Evolutionary conservation across 1,140 invertebrate genomes (phyloP).

Genomic region (Drosophila punjabiensis): DNA sequence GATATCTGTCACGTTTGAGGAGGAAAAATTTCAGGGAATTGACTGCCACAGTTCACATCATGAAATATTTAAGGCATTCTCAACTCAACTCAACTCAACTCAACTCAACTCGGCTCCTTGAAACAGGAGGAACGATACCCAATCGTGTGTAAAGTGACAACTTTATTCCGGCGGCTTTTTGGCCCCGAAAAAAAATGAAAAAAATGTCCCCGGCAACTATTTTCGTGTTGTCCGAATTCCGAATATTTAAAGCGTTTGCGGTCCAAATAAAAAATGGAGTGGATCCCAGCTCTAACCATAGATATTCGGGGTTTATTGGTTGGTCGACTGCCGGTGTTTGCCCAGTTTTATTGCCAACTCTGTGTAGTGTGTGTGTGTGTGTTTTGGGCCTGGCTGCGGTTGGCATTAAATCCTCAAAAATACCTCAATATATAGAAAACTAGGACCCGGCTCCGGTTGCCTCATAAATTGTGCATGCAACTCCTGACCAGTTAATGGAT

Average conservation of each 20-base stretch:
- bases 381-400: slow-evolving; percentile 48
- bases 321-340: slow-evolving; percentile 24
- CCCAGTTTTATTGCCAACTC: slow-evolving; percentile 41
- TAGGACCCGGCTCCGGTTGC: slow-evolving; percentile 21
- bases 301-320: slow-evolving; percentile 61
- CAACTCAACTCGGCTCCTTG: slow-evolving; percentile 19
- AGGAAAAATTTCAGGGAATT: slow-evolving; percentile 28
- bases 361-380: slow-evolving; percentile 45
- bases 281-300: slow-evolving; percentile 25
- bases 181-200: not conserved
- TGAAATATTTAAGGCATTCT: slow-evolving; percentile 56
- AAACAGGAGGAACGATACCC: slow-evolving; percentile 29
- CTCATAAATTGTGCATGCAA: slow-evolving; percentile 59
- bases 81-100: slow-evolving; percentile 16
- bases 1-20: slow-evolving; percentile 9
- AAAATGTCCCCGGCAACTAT: slow-evolving; percentile 45
- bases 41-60: slow-evolving; percentile 58
- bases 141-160: slow-evolving; percentile 62
- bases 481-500: slow-evolving; percentile 57
- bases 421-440: slow-evolving; percentile 38
- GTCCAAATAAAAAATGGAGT: slow-evolving; percentile 36
- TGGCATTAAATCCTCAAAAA: slow-evolving; percentile 59
- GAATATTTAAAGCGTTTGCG: slow-evolving; percentile 59
- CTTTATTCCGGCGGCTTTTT: slow-evolving; percentile 42
- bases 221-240: slow-evolving; percentile 40